Evolutionary conservation across 2,888 invertebrate genomes (phyloP).

Genomic region (Pachydiplax longipennis): DNA sequence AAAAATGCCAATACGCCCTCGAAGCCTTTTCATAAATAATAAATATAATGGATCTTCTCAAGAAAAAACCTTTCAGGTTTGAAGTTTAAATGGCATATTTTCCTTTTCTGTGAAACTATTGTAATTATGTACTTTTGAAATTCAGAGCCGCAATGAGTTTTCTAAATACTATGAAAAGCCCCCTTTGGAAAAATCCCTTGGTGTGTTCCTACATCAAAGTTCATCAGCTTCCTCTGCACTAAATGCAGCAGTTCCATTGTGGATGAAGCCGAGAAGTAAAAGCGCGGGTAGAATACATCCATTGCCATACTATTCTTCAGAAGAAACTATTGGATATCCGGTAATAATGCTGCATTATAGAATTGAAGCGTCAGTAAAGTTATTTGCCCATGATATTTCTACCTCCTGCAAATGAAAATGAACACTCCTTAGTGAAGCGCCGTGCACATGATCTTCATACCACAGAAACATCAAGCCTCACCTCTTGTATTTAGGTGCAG

Average conservation of each 20-base stretch:
- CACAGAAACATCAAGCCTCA: too few relatives aligned
- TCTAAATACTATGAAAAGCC: conserved; percentile 57
- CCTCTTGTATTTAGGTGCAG: too few relatives aligned
- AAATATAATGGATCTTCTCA: conserved; percentile 61
- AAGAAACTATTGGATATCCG: conserved; percentile 52
- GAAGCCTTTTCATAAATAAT: conserved; percentile 74
- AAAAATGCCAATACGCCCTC: conserved; percentile 64
- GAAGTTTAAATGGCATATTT: background rate
- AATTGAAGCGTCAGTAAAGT: too few relatives aligned
- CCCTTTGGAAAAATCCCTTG: conserved; percentile 58
- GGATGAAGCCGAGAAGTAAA: conserved; percentile 56
- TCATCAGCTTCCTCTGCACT: conserved; percentile 51
- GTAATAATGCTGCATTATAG: background rate
- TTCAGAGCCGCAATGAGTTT: conserved; percentile 56
- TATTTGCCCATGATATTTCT: too few relatives aligned
- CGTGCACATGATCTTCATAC: too few relatives aligned
- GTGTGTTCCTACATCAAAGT: conserved; percentile 46
- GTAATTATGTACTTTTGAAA: background rate
- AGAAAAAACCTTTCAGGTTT: background rate
- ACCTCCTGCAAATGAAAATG: too few relatives aligned
- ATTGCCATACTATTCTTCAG: conserved; percentile 55
- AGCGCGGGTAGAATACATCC: conserved; percentile 53
- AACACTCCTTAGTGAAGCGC: too few relatives aligned
- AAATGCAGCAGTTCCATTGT: conserved; percentile 53
- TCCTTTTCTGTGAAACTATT: background rate